Percentiles rank a stretch among this genome's conserved stretches.
Conservation (phyloP, 1,140 invertebrate genomes). For the Psilanteris sp. region DNA sequence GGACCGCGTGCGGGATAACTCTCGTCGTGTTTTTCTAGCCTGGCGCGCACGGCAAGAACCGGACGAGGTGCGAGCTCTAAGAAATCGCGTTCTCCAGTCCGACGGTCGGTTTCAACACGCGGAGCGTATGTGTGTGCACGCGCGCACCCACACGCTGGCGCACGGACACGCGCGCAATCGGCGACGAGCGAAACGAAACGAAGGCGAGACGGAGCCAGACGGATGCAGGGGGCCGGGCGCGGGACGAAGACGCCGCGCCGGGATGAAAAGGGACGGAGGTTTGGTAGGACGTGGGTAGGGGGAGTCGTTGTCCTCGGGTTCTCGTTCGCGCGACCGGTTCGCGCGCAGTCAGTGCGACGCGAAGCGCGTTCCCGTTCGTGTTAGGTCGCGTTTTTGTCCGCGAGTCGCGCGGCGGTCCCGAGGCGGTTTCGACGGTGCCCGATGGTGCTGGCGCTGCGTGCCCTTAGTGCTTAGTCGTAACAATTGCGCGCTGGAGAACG, state of each 20-base stretch:
- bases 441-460: too few species aligned
- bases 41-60: conserved; percentile 9
- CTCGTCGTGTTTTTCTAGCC: conserved; percentile 16
- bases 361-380: conserved; percentile 50
- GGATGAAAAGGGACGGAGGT: conserved; percentile 38
- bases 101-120: conserved; percentile 35
- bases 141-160: not conserved
- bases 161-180: conserved; percentile 14
- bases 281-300: conserved; percentile 41
- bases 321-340: conserved; percentile 49
- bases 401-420: too few species aligned
- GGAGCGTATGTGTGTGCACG: conserved; percentile 6
- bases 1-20: conserved; percentile 12
- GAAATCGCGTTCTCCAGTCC: conserved; percentile 33
- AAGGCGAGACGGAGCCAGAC: conserved; percentile 7
- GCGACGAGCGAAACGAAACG: conserved; percentile 27
- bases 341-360: conserved; percentile 42
- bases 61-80: conserved; percentile 33
- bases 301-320: conserved; percentile 60
- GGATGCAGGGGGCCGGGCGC: not conserved
- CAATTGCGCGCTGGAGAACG: too few species aligned
- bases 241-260: conserved; percentile 2
- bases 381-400: conserved; percentile 11
- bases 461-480: too few species aligned
- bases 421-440: too few species aligned